A percentile compares a stretch with the other conserved stretches of the same genome.
phyloP scores from a whole-genome alignment of 2,113 vertebrate genomes.

The Heptranchias perlo region DNA sequence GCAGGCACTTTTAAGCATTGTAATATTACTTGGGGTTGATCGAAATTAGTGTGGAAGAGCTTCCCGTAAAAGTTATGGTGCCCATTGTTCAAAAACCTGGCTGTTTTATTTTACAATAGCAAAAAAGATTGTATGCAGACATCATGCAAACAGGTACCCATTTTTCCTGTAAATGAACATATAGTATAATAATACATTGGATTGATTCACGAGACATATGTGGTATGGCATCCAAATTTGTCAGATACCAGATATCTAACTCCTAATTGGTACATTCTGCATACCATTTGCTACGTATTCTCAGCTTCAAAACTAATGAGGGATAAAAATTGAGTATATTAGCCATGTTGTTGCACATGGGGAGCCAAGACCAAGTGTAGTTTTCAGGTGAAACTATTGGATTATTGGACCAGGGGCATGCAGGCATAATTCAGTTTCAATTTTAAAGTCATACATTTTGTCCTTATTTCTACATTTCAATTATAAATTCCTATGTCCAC shows the following conservation, averaged over 20 bases:
- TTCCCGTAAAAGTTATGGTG: background rate
- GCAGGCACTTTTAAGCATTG: background rate
- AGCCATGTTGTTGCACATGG: background rate
- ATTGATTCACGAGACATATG: background rate
- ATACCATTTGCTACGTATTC: background rate
- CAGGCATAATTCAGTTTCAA: background rate
- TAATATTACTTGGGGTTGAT: background rate
- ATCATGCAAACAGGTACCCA: background rate
- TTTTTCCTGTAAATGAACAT: background rate
- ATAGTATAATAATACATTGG: background rate
- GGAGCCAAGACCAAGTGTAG: background rate
- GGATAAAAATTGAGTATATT: background rate
- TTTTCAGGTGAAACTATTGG: background rate
- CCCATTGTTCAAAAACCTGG: background rate
- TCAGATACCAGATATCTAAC: background rate
- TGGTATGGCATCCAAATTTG: background rate
- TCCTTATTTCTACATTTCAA: background rate
- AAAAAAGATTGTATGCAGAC: background rate
- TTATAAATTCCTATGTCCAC: background rate
- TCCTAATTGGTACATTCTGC: background rate
- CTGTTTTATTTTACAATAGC: background rate
- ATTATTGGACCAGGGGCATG: background rate
- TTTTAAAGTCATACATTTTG: background rate
- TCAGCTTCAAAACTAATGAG: background rate
- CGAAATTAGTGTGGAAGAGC: background rate